Conservation (phyloP, 2,113 vertebrate species). For the Seriola aureovittata region DNA sequence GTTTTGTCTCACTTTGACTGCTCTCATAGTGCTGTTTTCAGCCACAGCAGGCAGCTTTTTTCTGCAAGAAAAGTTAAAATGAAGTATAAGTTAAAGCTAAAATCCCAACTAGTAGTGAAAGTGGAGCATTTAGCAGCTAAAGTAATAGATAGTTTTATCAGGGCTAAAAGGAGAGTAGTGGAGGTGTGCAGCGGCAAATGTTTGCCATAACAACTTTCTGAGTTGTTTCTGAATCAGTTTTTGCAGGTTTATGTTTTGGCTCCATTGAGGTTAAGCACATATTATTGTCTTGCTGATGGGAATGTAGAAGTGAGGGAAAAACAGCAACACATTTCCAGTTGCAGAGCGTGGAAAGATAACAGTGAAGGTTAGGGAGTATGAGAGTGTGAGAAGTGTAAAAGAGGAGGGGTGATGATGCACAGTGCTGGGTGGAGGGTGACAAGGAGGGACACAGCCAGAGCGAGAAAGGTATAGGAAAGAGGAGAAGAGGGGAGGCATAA, state of each 20-base stretch:
- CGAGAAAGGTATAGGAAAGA: constrained; percentile 10
- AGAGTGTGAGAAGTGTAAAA: constrained; percentile 19
- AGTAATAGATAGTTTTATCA: neutral
- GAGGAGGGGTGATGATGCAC: constrained; percentile 17
- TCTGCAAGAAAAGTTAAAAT: neutral
- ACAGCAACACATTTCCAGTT: neutral
- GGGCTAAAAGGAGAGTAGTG: no score
- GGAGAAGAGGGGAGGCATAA: constrained; percentile 37
- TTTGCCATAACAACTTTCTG: no score
- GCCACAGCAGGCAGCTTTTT: neutral
- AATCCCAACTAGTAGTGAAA: neutral
- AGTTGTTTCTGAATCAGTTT: neutral
- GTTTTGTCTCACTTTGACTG: neutral
- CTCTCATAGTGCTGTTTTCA: neutral
- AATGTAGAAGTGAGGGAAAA: neutral
- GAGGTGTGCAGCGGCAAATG: no score
- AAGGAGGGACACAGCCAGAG: constrained; percentile 1
- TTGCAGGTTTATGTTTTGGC: neutral
- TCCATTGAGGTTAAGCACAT: neutral
- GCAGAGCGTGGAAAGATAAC: neutral
- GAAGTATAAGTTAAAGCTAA: neutral
- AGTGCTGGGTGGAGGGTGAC: constrained; percentile 4
- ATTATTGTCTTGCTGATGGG: neutral
- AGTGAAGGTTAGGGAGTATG: neutral
- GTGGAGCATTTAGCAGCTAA: neutral